Base-by-base conservation (phyloP, 2,797 vertebrate species). In the Dallia pectoralis region DNA sequence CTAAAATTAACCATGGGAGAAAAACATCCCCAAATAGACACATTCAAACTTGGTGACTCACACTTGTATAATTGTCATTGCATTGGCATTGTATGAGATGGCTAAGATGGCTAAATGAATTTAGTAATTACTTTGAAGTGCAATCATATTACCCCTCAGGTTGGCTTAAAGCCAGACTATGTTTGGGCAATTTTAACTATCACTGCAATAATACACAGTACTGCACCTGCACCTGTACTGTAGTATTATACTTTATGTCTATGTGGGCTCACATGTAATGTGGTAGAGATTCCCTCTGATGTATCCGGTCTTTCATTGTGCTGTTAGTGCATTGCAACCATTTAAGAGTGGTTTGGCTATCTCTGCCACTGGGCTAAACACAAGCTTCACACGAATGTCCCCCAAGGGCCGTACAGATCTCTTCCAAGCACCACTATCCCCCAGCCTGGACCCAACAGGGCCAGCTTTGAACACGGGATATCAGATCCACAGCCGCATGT, bases 401-500 rank as follows among this genome's bases (percentile, higher is more conserved):
- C 64, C 48, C 16, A n/a, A 33, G 47, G 30, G 47, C 44, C 49
- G 36, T 18, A 19, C 15, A 25, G 48, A 36, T 59, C 48, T 67
- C 30, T 56, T 25, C 32, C 33, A 25, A 36, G 25, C 36, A 25
- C 56, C 56, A 16, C 25, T 40, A 47, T 48, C 25, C 53, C 19
- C 16, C 59, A 67, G 64, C 71, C 48, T 68, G 49, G 59, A 3
- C 62, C n/a, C 70, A 40, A 63, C n/a, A 14, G 64, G 9, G 51
- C 72, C 64, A 48, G 44, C 71, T 76, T 74, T 74, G 71, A 72
- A 74, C 66, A 48, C 59, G 8, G 33, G n/a, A 29, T 61, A 65
- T 72, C 44, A 69, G 59, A 73, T 67, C 65, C 74, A 18, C 47
- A 7, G 67, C n/a, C 70, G 72, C 77, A 77, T 79, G 48, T 75